Evolutionary conservation across 1,140 invertebrate species (phyloP).

Genomic region (Phortica variegata): DNA sequence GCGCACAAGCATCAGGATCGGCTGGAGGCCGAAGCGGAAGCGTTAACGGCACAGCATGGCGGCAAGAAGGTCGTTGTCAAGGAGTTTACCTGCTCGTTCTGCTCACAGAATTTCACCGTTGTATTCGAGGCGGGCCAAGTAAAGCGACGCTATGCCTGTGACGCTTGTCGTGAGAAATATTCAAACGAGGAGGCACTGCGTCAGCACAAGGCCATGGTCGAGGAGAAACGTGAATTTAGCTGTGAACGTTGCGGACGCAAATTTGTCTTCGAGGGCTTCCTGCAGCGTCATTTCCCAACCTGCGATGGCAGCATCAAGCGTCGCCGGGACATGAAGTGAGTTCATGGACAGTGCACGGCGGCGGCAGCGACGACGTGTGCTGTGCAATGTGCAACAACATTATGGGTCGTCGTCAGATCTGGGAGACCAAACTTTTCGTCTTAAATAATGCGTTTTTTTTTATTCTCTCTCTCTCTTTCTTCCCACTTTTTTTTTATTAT

Average conservation of each 20-base stretch:
- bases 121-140: constrained; percentile 51
- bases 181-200: constrained; percentile 49
- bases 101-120: constrained; percentile 45
- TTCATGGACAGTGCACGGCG: too few relatives aligned
- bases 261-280: constrained; percentile 52
- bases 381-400: too few relatives aligned
- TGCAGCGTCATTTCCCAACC: constrained; percentile 46
- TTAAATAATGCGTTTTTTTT: too few relatives aligned
- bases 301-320: constrained; percentile 55
- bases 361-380: too few relatives aligned
- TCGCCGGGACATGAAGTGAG: constrained; percentile 48
- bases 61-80: constrained; percentile 52
- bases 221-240: constrained; percentile 50
- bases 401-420: too few relatives aligned
- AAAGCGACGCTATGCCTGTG: constrained; percentile 52
- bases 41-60: constrained; percentile 40
- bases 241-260: constrained; percentile 51
- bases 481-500: too few relatives aligned
- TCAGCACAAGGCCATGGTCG: constrained; percentile 47
- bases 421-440: too few relatives aligned
- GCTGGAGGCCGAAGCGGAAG: constrained; percentile 46
- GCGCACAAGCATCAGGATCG: constrained; percentile 50
- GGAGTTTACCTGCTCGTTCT: constrained; percentile 52
- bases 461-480: too few relatives aligned
- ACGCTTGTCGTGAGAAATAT: constrained; percentile 50